Base-by-base conservation (phyloP, 1,140 invertebrate species). In the Ditylenchus dipsaci region DNA sequence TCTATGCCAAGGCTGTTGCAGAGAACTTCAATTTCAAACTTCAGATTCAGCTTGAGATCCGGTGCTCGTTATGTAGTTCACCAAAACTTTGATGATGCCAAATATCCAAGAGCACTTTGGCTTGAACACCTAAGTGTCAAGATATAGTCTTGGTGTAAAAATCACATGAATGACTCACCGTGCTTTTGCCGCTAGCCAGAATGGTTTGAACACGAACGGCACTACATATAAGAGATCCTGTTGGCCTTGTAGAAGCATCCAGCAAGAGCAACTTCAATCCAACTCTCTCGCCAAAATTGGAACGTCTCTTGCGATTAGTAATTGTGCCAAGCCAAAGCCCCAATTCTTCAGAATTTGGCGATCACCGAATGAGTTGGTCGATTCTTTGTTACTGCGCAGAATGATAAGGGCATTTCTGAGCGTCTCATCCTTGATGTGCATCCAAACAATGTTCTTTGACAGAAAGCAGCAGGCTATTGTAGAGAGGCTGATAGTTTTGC, bases 241-340 rank as follows among this genome's bases (percentile, higher is more conserved):
- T 79, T 93, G 90, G 0, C 94, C 86, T 95, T 97, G 77, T 93
- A 90, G 85, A 96, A 1, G 95, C 94, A 86, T 98, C 95, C 21
- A 96, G 89, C n/a, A 99, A 82, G 43, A 99, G 86, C 49, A 90
- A 90, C 86, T 89, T 98, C 29, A 98, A 84, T 99, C 94, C 60
- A 98, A 88, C 82, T 99, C 95, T 80, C 85, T 74, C 11, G 79
- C 76, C 19, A 69, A 85, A 78, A 99, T 97, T 0, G 95, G 95
- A 78, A 91, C 90, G 84, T 93, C 96, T 71, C 93, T 90, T 29
- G 90, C 91, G 43, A 98, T n/a, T 84, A 0, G 94, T 97, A 47
- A 99, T 87, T 89, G 97, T 91, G 53, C 95, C 95, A 33, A 98
- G 86, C 95, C 95, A 99, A 85, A 97, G 93, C 38, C 95, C 95